Conservation (phyloP, 2,888 invertebrate species). For the Ectemnius continuus region DNA sequence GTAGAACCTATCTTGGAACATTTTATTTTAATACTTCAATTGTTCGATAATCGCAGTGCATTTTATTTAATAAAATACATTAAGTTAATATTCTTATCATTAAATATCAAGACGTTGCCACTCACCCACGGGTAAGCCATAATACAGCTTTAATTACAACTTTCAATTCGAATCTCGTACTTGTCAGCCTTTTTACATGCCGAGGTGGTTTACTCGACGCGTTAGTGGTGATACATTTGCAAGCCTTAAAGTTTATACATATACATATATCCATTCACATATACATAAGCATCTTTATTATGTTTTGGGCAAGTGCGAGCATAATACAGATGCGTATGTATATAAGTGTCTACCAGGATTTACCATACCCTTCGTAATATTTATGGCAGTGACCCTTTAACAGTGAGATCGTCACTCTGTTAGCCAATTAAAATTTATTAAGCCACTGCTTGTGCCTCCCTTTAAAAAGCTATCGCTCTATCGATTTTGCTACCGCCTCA, state of each 20-base stretch:
- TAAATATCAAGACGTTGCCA: slow-evolving; percentile 47
- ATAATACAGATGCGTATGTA: slow-evolving; percentile 22
- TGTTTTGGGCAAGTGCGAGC: slow-evolving; percentile 9
- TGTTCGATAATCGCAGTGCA: slow-evolving; percentile 39
- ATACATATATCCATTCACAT: slow-evolving; percentile 25
- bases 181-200: slow-evolving; percentile 47
- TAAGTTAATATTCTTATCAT: slow-evolving; percentile 50
- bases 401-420: slow-evolving; percentile 22
- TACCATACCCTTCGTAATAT: slow-evolving; percentile 33
- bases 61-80: slow-evolving; percentile 60
- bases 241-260: slow-evolving; percentile 33
- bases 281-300: slow-evolving; percentile 15
- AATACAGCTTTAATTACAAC: slow-evolving; percentile 53
- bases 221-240: slow-evolving; percentile 38
- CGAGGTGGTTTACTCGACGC: slow-evolving; percentile 21
- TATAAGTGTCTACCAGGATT: slow-evolving; percentile 36
- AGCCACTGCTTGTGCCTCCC: slow-evolving; percentile 39
- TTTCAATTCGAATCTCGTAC: slow-evolving; percentile 38
- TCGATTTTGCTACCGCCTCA: slow-evolving; percentile 27
- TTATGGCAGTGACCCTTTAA: slow-evolving; percentile 35
- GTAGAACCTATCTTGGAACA: slow-evolving; percentile 46
- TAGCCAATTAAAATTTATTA: slow-evolving; percentile 33
- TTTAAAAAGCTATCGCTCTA: slow-evolving; percentile 29
- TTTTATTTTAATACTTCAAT: slow-evolving; percentile 36
- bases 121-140: slow-evolving; percentile 26